Conservation (phyloP, 2,113 vertebrate species). For the Rhynchopsitta pachyrhyncha region DNA sequence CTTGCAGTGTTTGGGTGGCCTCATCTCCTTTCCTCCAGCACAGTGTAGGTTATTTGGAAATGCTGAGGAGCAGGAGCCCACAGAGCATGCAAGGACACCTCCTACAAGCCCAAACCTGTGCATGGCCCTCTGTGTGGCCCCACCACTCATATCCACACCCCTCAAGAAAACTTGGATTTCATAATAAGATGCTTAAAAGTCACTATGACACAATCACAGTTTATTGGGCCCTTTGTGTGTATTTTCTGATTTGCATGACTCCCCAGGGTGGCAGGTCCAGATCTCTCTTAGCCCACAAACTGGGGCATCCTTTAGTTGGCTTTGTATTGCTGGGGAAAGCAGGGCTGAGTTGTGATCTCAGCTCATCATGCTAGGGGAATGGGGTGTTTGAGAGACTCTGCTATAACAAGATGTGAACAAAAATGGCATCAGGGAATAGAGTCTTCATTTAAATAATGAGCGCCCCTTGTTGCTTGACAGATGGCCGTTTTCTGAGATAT, state of each 20-base stretch:
- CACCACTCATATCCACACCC: rapidly evolving
- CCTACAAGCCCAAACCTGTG: background rate
- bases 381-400: background rate
- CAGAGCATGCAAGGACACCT: background rate
- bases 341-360: background rate
- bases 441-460: conserved; percentile 68
- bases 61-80: background rate
- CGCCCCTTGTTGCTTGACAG: conserved; percentile 54
- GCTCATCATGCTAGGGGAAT: background rate
- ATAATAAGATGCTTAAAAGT: background rate
- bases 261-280: background rate
- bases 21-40: background rate
- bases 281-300: background rate
- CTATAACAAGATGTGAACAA: background rate
- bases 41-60: background rate
- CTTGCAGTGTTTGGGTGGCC: background rate
- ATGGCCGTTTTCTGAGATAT: conserved; percentile 65
- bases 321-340: background rate
- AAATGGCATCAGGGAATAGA: conserved; percentile 53
- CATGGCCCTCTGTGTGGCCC: background rate
- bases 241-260: background rate
- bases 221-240: background rate
- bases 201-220: background rate
- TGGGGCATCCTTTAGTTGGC: background rate
- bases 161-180: background rate